Percentiles rank a stretch among this genome's conserved stretches.
Conservation (phyloP, 2,797 vertebrate species). For the Spheniscus humboldti region DNA sequence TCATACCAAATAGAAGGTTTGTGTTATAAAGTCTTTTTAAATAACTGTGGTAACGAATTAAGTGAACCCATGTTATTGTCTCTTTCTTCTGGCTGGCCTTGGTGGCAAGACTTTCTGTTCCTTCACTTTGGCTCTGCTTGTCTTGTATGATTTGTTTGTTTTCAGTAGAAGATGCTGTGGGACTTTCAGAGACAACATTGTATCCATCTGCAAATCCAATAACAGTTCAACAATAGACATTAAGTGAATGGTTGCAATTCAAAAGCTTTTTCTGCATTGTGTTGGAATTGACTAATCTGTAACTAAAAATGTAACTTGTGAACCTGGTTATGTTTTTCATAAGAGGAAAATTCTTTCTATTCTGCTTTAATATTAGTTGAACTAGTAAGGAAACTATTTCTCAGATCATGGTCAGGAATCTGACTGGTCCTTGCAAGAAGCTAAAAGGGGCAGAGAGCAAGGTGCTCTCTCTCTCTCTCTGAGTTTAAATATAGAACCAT, state of each 20-base stretch:
- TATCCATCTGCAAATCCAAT: slow-evolving; percentile 59
- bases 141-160: not conserved
- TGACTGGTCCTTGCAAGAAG: not conserved
- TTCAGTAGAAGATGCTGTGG: not conserved
- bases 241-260: not conserved
- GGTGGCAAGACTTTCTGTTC: not conserved
- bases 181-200: slow-evolving; percentile 15
- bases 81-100: not conserved
- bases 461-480: not conserved
- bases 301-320: not conserved
- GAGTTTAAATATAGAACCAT: not conserved
- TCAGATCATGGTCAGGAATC: not conserved
- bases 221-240: not conserved
- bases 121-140: not conserved
- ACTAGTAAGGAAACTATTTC: not conserved
- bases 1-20: slow-evolving; percentile 70
- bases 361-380: not conserved
- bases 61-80: slow-evolving; percentile 75
- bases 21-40: slow-evolving; percentile 75
- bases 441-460: not conserved
- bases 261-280: not conserved
- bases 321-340: not conserved
- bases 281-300: not conserved
- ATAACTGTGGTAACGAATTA: slow-evolving; percentile 77
- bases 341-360: not conserved